These are phyloP conservation scores for Hydrozoanthus gracilis DNA, from an alignment of 92 coral and sea anemone genomes.

Conservation along the genomic window DNA sequence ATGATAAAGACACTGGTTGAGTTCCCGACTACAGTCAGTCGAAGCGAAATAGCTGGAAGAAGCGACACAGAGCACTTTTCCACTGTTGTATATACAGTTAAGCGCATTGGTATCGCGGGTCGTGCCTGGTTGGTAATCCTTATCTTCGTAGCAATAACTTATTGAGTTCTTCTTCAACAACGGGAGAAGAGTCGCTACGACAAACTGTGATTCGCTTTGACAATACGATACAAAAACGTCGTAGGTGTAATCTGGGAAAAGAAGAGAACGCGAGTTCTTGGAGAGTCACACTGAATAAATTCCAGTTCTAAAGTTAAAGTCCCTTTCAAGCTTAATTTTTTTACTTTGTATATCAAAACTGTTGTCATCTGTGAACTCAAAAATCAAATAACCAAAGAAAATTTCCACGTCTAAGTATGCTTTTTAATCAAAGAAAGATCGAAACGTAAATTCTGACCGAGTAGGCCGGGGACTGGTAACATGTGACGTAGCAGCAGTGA, in stretches of 20 bases:
- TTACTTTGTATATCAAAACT: no score
- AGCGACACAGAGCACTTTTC: conserved; percentile 8
- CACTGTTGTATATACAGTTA: background rate
- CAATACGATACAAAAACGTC: conserved; percentile 30
- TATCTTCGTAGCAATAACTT: conserved; percentile 14
- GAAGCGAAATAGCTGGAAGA: conserved; percentile 11
- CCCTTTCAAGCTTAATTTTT: no score
- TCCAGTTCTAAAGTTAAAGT: no score
- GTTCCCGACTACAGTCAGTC: conserved; percentile 2
- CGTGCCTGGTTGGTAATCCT: conserved; percentile 24
- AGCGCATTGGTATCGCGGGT: conserved; percentile 18
- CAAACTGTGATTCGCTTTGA: conserved; percentile 14
- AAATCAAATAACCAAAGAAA: no score
- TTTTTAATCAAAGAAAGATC: no score
- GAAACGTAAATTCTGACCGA: no score
- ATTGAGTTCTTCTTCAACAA: conserved; percentile 24
- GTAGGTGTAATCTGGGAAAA: background rate
- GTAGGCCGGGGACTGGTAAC: no score
- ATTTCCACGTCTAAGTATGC: no score
- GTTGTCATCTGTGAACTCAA: no score
- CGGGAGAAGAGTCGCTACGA: conserved; percentile 13
- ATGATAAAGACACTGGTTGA: conserved; percentile 21
- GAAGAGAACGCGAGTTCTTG: background rate
- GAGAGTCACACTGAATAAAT: no score
- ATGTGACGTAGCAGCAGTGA: no score